phyloP scores from a whole-genome alignment of 2,113 vertebrate genomes.

The Melanerpes formicivorus region DNA sequence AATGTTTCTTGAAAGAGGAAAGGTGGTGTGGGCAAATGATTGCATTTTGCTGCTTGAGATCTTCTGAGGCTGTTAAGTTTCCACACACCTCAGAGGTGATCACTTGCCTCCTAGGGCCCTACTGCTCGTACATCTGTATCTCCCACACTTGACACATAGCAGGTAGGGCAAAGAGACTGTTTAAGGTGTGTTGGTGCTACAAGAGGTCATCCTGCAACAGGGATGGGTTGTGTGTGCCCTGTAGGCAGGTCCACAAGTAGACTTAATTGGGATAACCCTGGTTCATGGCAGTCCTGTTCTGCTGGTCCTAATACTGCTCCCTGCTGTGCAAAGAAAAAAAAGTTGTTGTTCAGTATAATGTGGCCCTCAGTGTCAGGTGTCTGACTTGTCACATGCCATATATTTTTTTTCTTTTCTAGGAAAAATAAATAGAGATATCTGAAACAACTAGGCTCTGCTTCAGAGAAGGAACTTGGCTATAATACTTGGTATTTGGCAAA shows the following conservation, averaged over 20 bases:
- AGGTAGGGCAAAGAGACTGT: not conserved
- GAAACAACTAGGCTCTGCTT: not conserved
- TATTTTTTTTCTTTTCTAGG: not conserved
- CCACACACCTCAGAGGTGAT: not conserved
- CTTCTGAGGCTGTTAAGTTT: not conserved
- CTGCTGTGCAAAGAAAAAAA: not conserved
- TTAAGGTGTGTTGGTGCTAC: not conserved
- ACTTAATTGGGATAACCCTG: not conserved
- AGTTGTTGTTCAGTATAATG: not conserved
- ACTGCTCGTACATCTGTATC: not conserved
- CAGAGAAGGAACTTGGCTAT: not conserved
- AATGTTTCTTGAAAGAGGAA: not conserved
- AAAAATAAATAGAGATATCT: not conserved
- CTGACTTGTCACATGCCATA: not conserved
- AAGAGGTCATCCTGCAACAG: accelerated
- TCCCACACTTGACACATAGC: not conserved
- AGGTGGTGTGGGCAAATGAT: not conserved
- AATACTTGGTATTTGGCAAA: not conserved
- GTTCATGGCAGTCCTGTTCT: not conserved
- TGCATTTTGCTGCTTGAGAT: not conserved
- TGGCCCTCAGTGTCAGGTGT: not conserved
- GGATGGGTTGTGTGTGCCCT: not conserved
- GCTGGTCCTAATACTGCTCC: not conserved
- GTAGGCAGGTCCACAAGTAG: not conserved
- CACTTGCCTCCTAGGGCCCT: not conserved